These are phyloP conservation scores for Charaxes varanes DNA, from an alignment of 1,140 invertebrate genomes.

Conservation along the genomic window DNA sequence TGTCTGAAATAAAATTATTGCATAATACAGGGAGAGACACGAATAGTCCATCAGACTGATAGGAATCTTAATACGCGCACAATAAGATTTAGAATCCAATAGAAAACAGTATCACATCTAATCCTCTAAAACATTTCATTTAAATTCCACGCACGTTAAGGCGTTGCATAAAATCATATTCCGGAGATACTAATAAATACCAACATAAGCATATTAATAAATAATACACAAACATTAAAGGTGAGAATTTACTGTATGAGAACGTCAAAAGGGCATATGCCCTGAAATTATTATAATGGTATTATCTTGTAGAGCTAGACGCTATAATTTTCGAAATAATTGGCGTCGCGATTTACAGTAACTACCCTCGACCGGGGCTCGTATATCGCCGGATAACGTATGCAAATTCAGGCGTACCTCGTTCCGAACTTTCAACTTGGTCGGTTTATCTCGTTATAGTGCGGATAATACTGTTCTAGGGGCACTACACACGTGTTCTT, in stretches of 20 bases:
- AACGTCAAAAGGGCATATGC: slow-evolving; percentile 20
- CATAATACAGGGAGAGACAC: too few relatives aligned
- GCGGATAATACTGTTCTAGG: too few relatives aligned
- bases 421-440: slow-evolving; percentile 29
- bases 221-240: slow-evolving; percentile 17
- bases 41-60: background rate
- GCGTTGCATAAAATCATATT: background rate
- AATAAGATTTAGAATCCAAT: slow-evolving; percentile 1
- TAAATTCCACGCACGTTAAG: slow-evolving; percentile 2
- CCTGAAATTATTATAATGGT: slow-evolving; percentile 24
- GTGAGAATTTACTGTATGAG: slow-evolving; percentile 26
- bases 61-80: background rate
- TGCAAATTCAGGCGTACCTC: slow-evolving; percentile 6
- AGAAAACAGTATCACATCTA: too few relatives aligned
- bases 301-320: slow-evolving; percentile 19
- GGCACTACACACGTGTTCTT: too few relatives aligned
- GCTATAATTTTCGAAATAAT: slow-evolving; percentile 50
- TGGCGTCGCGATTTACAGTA: slow-evolving; percentile 48
- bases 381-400: slow-evolving; percentile 23
- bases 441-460: slow-evolving; percentile 10
- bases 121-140: background rate
- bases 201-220: slow-evolving; percentile 8
- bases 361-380: slow-evolving; percentile 29
- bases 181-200: background rate
- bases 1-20: too few relatives aligned